Base-by-base conservation (phyloP, 2,888 invertebrate genomes). In the Platerodrilus igneus region DNA sequence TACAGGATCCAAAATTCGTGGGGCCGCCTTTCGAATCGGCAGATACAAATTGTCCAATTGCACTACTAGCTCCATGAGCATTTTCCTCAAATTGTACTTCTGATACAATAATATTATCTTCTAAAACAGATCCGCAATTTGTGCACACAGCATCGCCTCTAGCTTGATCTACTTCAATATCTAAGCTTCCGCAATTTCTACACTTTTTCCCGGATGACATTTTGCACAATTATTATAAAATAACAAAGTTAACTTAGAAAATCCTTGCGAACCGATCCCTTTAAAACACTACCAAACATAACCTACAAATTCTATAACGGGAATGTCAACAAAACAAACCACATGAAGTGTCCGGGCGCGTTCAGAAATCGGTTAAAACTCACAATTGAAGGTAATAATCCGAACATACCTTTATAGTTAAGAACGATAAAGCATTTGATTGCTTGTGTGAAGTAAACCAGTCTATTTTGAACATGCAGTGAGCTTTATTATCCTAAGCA, bases 51-150 rank as follows among this genome's bases (percentile, higher is more conserved):
- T 93, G 93, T 16, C 96, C 96, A 48, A 95, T 81, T 9, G 92
- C 89, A 42, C 85, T 83, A 30, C 83, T 78, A 6, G 86, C 87
- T 15, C 96, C 96, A 61, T 84, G 85, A 5, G 87, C 81, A 62
- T 86, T 85, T 66, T 99, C 97, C 67, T 92, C 89, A 62, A 96
- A 99, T 66, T 94, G 91, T 14, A 96, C 84, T 67, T 97, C 96
- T 2, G 92, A 88, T 14, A 99, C 95, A 60, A 99, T 97, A 36
- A 93, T 84, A 58, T 89, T 92, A 61, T 96, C 94, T 65, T 97
- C 96, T 9, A 99, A 71, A 2, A 99, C 97, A 4, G 89, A 84
- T 15, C 97, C 99, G 71, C 99, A 99, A 61, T 83, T 85, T 15
- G 90, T 95, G 67, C 99, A 99, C 1, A 96, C 93, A 6, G 88